Evolutionary conservation across 2,113 vertebrate genomes (phyloP), one percentile per base, ranked within the genome.

Genomic region (Mormyrus lacerda): DNA sequence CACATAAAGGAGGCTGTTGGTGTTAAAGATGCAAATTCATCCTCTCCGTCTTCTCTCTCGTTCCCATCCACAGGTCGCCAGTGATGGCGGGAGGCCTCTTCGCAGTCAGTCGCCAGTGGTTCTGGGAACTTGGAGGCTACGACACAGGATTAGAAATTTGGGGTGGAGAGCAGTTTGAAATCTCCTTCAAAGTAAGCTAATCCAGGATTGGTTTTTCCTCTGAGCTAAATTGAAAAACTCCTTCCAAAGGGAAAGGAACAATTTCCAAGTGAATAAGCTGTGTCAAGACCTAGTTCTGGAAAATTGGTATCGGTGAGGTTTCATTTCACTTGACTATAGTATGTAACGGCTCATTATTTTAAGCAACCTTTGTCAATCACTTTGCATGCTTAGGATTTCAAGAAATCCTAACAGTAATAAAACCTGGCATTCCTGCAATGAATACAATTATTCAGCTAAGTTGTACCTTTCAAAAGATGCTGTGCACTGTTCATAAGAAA

Each of bases 51-150:
- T 65, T 65, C 61, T 27, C 61, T 69, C 0, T 31, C 24, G 3
- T 21, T 47, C 79, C 47, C 39, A 10, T 53, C n/a, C 19, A 27
- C 94, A 98, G 97, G 95, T 98, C 97, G 89, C 97, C 97, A 82
- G 97, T 97, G 47, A 98, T 98, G 97, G 97, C 97, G 61, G 97
- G 97, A 90, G 97, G 97, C 89, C 95, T 98, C 0, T 98, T 98
- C 92, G 95, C 97, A 0, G 95, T 98, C 88, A 94, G 97, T 92
- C 95, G 96, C 27, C 96, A 95, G n/a, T 97, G 97, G 97, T 98
- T 98, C 93, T 98, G 96, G 96, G 96, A 97, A 86, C 91, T 97
- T 85, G 97, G 96, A 91, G 97, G 89, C 85, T 90, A 90, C 21
- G 89, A 90, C 85, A 90, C 89, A 76, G 89, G 89, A 44, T 84